A percentile compares a stretch with the other conserved stretches of the same genome.
Evolutionary conservation across 2,797 vertebrate genomes (phyloP).

Genomic region (Oreochromis grahami): DNA sequence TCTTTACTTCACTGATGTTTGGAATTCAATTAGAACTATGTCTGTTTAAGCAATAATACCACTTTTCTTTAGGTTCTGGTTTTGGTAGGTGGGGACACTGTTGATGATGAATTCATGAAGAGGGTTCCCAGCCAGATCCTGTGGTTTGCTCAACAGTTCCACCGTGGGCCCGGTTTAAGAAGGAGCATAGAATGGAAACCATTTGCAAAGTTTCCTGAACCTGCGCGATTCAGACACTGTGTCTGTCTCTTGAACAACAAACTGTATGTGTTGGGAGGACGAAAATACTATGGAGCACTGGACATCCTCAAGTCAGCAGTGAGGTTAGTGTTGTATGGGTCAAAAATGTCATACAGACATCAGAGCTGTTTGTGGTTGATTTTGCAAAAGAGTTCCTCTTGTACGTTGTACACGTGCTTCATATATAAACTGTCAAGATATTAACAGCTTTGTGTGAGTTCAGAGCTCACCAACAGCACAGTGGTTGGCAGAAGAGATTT

Average conservation of each 20-base stretch:
- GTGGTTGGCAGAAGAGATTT: background rate
- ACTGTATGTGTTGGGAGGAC: conserved; percentile 80
- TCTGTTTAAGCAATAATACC: background rate
- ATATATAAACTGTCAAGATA: background rate
- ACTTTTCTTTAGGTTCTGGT: conserved; percentile 23
- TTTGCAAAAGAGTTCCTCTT: background rate
- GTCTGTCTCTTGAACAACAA: conserved; percentile 67
- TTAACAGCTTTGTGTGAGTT: background rate
- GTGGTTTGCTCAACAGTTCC: conserved; percentile 78
- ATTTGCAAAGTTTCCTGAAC: conserved; percentile 67
- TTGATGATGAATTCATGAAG: conserved; percentile 66
- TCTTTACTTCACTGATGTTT: background rate
- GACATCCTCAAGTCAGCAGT: conserved; percentile 41
- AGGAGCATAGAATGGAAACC: conserved; percentile 68
- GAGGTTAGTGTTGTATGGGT: background rate
- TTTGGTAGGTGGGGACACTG: conserved; percentile 77
- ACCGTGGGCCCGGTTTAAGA: conserved; percentile 64
- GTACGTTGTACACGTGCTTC: background rate
- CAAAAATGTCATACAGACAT: background rate
- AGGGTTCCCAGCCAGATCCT: conserved; percentile 71
- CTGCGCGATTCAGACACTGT: conserved; percentile 68
- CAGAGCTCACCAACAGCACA: background rate
- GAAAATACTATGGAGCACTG: conserved; percentile 74
- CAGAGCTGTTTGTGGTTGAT: background rate
- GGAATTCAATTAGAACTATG: background rate